Base-by-base conservation (phyloP, 2,888 invertebrate species). In the Yponomeuta cagnagella region DNA sequence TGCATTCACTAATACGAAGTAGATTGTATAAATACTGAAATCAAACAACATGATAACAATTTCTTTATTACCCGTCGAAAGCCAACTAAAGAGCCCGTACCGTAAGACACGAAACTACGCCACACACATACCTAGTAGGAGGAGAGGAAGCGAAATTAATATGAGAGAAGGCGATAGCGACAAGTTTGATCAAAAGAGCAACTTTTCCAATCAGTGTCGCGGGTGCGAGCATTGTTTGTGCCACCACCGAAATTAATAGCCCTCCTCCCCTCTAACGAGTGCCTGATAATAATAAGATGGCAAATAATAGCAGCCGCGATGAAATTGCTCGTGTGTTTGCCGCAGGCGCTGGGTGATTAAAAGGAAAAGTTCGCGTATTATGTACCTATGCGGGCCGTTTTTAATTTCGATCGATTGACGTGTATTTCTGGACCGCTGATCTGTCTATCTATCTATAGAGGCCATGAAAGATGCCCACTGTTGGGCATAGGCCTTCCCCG, bases 171-270 rank as follows among this genome's bases (percentile, higher is more conserved):
- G 79, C 78, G 80, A 79, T 63, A 10, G 64, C 52, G 52, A 58
- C 52, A 58, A 58, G 52, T 58, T 58, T 58, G 52, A 58, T 58
- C 52, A 80, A 80, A 81, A 79, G 80, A 72, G 75, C 73, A 84
- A 86, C 78, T 86, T 86, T 82, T 79, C 84, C 86, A 85, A 86
- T 85, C 84, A 83, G 76, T 76, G 78, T 74, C 76, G 75, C 74
- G 77, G 64, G 64, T 64, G 30, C 12, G 15, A 23, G 30, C 64
- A 64, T 64, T 64, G 80, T 79, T 85, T 84, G 79, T 77, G 72
- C 73, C 73, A 71, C 64, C 74, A 70, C 73, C 78, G 64, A 23
- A 80, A 83, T 81, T 84, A 83, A 85, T 84, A 80, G 80, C 72
- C 74, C 74, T 74, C 70, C 71, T 71, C 70, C 67, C 68, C 71